Evolutionary conservation across 2,888 invertebrate genomes (phyloP), one percentile per base, ranked within the genome.

Genomic region (Dione juno): DNA sequence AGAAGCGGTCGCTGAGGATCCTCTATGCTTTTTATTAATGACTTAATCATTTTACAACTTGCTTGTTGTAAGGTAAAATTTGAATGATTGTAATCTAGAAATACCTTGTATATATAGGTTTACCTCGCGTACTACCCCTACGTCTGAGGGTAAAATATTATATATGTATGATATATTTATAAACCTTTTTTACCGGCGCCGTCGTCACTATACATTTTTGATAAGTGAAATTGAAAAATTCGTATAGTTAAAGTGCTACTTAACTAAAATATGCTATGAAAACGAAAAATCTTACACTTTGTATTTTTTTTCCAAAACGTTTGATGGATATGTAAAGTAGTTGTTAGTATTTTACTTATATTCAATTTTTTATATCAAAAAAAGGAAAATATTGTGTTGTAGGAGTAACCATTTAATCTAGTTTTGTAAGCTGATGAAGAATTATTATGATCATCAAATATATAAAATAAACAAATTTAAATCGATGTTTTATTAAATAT

Each of bases 1-100:
- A 91, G 75, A 1, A 89, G 76, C 19, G 86, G 88, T 66, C 78
- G 79, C 0, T 81, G 70, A 6, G 85, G 82, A 67, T 89, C 83
- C 76, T 90, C 86, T 16, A 89, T 75, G 35, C 74, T 81, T 65
- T 78, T 16, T 0, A 86, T 72, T 73, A 88, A 79, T 45, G 76
- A 71, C 65, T 78, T 77, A 66, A 87, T 79, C 85, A 85, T 84
- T 73, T 74, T 78, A 48, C 40, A 65, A 48, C 37, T 50, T 40
- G 14, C 48, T 35, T 57, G 59, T 74, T 73, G 54, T 57, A 66
- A 61, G 69, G 69, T 68, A 75, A 72, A 76, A 67, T 59, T n/a
- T 28, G 45, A 74, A 59, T 74, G 66, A 11, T 66, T 16, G 43
- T 16, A 70, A 40, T 67, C 40, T 21, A 6, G 28, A 37, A 61